Percentiles rank a stretch among this genome's conserved stretches.
phyloP scores from a whole-genome alignment of 2,113 vertebrate genomes.

The Arvicanthis niloticus region DNA sequence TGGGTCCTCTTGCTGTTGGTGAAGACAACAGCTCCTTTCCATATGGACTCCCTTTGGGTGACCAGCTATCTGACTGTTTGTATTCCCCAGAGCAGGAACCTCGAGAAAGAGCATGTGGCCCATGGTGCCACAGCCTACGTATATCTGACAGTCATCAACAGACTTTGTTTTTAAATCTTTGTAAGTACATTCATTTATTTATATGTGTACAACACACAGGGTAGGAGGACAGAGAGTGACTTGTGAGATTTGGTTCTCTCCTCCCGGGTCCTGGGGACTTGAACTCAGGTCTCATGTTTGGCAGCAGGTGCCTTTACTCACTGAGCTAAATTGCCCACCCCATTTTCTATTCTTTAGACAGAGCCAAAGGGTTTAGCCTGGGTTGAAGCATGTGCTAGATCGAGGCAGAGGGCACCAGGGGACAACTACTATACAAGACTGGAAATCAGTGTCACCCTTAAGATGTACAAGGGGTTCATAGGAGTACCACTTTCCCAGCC shows the following conservation, averaged over 20 bases:
- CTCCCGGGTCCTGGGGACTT: neutral
- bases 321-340: neutral
- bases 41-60: neutral
- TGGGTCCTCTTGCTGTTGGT: neutral
- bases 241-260: neutral
- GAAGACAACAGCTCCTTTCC: neutral
- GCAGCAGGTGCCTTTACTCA: neutral
- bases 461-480: neutral
- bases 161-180: neutral
- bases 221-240: neutral
- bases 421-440: accelerated
- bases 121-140: neutral
- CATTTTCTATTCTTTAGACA: neutral
- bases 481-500: neutral
- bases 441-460: neutral
- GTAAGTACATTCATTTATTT: neutral
- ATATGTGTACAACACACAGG: neutral
- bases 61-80: neutral
- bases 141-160: neutral
- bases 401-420: neutral
- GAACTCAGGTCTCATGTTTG: neutral
- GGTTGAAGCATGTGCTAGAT: neutral
- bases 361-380: neutral
- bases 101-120: neutral
- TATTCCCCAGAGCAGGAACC: neutral